These are phyloP conservation scores for Micromys minutus DNA, from an alignment of 2,113 vertebrate species.

Conservation along the genomic window DNA sequence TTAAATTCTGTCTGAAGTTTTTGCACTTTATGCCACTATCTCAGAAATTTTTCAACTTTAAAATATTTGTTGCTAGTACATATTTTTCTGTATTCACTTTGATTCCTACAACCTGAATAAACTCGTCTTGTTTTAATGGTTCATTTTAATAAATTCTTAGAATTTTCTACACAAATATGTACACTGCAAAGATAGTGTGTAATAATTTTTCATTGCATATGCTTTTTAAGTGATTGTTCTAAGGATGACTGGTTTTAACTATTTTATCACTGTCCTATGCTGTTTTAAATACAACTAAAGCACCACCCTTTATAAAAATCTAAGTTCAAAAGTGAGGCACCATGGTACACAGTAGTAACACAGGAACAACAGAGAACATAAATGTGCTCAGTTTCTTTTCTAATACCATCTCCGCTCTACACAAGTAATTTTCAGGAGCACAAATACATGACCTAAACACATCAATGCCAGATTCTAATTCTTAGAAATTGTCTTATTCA, in stretches of 20 bases:
- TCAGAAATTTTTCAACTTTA: constrained; percentile 28
- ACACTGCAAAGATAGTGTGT: background rate
- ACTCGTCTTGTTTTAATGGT: constrained; percentile 26
- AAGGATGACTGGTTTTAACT: constrained; percentile 15
- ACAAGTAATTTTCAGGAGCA: constrained; percentile 1
- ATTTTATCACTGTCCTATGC: background rate
- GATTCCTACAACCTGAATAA: background rate
- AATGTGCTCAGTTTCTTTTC: background rate
- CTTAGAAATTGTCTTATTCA: background rate
- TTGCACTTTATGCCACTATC: background rate
- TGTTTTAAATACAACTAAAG: constrained; percentile 5
- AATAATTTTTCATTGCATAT: background rate
- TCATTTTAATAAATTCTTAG: background rate
- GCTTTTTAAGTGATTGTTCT: constrained; percentile 9
- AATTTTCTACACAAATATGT: constrained; percentile 3
- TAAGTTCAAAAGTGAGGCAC: background rate
- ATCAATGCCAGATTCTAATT: constrained; percentile 13
- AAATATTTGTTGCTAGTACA: background rate
- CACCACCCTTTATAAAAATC: constrained; percentile 25
- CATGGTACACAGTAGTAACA: background rate
- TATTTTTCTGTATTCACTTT: constrained; percentile 31
- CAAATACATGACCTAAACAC: background rate
- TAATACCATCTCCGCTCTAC: background rate
- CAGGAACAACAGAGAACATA: constrained; percentile 2
- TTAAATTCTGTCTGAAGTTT: background rate